These are phyloP conservation scores for Denticeps clupeoides DNA, from an alignment of 2,797 vertebrate species.

Conservation along the genomic window DNA sequence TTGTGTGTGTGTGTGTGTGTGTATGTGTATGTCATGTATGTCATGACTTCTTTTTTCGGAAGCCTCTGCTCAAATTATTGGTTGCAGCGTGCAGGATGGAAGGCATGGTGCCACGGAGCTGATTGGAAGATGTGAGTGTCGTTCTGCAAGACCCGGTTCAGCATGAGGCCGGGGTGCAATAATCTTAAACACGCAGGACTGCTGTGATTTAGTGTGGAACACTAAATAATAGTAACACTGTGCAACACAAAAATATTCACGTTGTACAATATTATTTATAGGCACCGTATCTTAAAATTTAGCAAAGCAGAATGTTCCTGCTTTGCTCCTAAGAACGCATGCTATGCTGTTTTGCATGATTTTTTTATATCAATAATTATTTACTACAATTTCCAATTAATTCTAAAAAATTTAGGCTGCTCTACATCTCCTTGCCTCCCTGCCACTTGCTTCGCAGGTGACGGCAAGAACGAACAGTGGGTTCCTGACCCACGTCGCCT, in stretches of 20 bases:
- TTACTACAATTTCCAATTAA: no score
- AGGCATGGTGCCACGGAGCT: not conserved
- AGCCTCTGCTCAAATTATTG: not conserved
- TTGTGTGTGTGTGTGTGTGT: no score
- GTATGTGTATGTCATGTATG: not conserved
- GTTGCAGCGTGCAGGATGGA: not conserved
- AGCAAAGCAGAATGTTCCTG: no score
- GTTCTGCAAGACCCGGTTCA: not conserved
- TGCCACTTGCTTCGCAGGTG: not conserved
- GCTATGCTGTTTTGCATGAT: no score
- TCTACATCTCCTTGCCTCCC: not conserved
- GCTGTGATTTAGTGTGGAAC: no score
- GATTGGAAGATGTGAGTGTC: not conserved
- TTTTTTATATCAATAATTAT: no score
- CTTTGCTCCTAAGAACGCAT: no score
- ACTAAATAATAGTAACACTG: no score
- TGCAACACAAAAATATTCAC: no score
- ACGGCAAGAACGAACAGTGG: constrained; percentile 42
- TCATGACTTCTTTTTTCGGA: not conserved
- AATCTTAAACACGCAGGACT: not conserved
- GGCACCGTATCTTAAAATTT: no score
- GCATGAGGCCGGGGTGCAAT: not conserved
- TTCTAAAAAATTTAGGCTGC: no score
- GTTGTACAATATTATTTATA: no score
- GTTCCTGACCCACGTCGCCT: constrained; percentile 55